phyloP scores from a whole-genome alignment of 2,888 invertebrate species.

The Melolontha melolontha region DNA sequence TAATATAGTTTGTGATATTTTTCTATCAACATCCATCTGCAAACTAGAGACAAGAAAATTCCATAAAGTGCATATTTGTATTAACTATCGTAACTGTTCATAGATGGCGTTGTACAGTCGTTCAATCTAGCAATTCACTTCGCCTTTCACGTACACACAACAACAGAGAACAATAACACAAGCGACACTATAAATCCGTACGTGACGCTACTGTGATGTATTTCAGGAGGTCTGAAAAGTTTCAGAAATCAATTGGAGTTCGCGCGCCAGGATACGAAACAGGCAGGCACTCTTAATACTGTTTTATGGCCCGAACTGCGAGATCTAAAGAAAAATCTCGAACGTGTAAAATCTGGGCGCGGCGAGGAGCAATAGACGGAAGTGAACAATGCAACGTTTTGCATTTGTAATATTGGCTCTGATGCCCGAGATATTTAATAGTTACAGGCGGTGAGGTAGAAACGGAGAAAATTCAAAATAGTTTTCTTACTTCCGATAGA shows the following conservation, averaged over 20 bases:
- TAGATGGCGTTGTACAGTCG: conserved; percentile 34
- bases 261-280: conserved; percentile 1
- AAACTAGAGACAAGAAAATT: conserved; percentile 8
- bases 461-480: too few relatives aligned
- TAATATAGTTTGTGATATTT: too few relatives aligned
- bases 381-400: conserved; percentile 30
- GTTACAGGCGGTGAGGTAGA: too few relatives aligned
- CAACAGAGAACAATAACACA: conserved; percentile 20
- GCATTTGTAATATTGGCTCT: not conserved
- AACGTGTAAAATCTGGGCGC: conserved; percentile 15
- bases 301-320: conserved; percentile 24
- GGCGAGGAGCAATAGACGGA: not conserved
- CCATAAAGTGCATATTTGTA: conserved; percentile 36
- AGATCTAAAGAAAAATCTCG: not conserved
- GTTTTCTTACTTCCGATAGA: too few relatives aligned
- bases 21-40: too few relatives aligned
- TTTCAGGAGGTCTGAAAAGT: conserved; percentile 33
- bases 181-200: conserved; percentile 35
- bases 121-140: conserved; percentile 5
- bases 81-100: conserved; percentile 24
- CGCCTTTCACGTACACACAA: conserved; percentile 7
- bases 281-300: conserved; percentile 20
- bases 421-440: conserved; percentile 13
- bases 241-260: conserved; percentile 35
- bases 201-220: conserved; percentile 30